Evolutionary conservation across 2,113 vertebrate species (phyloP).

Genomic region (Periophthalmodon schlosseri): DNA sequence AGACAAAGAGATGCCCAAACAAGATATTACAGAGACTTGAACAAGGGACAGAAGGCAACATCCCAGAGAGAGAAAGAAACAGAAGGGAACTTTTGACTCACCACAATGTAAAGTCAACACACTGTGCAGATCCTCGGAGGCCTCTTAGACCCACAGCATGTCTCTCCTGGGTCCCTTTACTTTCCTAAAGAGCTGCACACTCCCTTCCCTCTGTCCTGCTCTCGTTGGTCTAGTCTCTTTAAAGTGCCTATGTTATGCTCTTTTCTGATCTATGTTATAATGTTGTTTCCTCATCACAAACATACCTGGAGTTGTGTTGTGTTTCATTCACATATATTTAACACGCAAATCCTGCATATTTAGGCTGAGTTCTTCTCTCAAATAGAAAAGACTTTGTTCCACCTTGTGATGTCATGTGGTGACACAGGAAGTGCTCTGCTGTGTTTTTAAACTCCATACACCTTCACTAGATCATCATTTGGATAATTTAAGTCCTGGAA

Average conservation of each 20-base stretch:
- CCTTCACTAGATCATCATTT: too few species aligned
- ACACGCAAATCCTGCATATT: too few species aligned
- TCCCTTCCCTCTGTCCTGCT: constrained; percentile 31
- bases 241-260: background rate
- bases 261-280: too few species aligned
- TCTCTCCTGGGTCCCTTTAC: constrained; percentile 42
- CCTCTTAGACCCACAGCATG: constrained; percentile 35
- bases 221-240: constrained; percentile 13
- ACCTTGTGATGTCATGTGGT: too few species aligned
- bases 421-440: too few species aligned
- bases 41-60: background rate
- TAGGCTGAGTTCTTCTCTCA: too few species aligned
- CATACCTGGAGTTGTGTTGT: too few species aligned
- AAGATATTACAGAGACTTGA: background rate
- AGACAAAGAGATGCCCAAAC: background rate
- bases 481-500: too few species aligned
- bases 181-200: constrained; percentile 36
- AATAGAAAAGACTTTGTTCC: too few species aligned
- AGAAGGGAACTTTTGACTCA: constrained; percentile 13
- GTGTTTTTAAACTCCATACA: too few species aligned
- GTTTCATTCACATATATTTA: too few species aligned
- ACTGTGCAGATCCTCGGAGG: constrained; percentile 19
- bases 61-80: constrained; percentile 1
- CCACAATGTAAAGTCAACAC: constrained; percentile 20
- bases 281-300: too few species aligned